Conservation (phyloP, 2,888 invertebrate genomes). For the Leucoptera coffeella region DNA sequence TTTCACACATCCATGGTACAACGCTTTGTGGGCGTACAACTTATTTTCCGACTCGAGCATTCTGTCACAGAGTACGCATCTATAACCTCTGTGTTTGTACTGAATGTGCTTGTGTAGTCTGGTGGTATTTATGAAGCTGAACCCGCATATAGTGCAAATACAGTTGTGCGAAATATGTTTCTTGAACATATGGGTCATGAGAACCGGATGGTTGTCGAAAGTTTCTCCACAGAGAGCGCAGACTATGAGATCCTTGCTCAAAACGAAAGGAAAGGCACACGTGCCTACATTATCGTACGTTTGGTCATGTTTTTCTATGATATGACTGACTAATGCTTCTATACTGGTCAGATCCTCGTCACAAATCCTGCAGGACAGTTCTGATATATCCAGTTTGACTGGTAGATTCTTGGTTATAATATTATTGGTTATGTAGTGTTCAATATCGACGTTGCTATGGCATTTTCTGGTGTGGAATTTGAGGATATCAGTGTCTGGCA, state of each 20-base stretch:
- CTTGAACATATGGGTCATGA: conserved; percentile 29
- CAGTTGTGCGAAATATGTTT: conserved; percentile 18
- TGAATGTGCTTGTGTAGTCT: conserved; percentile 22
- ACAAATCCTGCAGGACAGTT: conserved; percentile 20
- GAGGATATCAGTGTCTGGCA: conserved; percentile 17
- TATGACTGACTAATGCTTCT: conserved; percentile 19
- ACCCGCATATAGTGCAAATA: conserved; percentile 29
- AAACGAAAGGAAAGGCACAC: conserved; percentile 22
- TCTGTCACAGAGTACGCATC: conserved; percentile 29
- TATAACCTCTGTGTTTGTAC: conserved; percentile 16
- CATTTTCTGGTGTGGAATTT: conserved; percentile 16
- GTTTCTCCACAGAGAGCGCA: conserved; percentile 18
- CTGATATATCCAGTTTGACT: conserved; percentile 22
- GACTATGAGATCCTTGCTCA: conserved; percentile 15
- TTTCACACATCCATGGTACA: conserved; percentile 17
- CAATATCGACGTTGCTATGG: conserved; percentile 15
- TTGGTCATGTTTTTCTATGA: conserved; percentile 13
- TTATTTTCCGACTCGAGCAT: conserved; percentile 23
- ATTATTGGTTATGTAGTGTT: conserved; percentile 15
- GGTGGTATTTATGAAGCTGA: conserved; percentile 18
- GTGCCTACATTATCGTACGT: conserved; percentile 15
- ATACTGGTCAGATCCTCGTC: conserved; percentile 10
- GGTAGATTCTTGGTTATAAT: conserved; percentile 28
- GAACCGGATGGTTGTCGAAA: conserved; percentile 21
- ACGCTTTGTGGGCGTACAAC: conserved; percentile 19